Evolutionary conservation across 1,140 invertebrate species (phyloP).

Genomic region (Platyscapa corneri): DNA sequence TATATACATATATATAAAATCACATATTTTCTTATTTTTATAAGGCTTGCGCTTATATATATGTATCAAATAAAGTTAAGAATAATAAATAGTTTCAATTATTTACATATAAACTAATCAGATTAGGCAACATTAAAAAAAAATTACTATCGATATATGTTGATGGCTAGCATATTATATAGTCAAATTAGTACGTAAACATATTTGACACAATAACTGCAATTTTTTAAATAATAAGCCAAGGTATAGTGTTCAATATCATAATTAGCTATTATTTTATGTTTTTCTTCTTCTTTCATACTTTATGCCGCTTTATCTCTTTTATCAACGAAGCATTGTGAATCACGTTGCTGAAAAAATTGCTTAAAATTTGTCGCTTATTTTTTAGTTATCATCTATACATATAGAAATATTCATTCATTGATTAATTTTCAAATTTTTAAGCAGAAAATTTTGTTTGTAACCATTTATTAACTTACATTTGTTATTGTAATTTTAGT

Average conservation of each 20-base stretch:
- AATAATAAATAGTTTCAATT: too few relatives aligned
- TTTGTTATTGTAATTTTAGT: too few relatives aligned
- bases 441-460: too few relatives aligned
- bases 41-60: too few relatives aligned
- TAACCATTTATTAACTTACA: too few relatives aligned
- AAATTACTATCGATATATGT: not conserved
- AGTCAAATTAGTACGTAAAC: slow-evolving; percentile 62
- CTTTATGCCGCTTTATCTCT: not conserved
- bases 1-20: too few relatives aligned
- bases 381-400: not conserved
- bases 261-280: not conserved
- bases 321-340: not conserved
- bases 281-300: not conserved
- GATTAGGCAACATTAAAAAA: slow-evolving; percentile 29
- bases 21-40: too few relatives aligned
- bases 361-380: too few relatives aligned
- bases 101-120: slow-evolving; percentile 21
- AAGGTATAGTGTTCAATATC: not conserved
- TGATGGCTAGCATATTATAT: not conserved
- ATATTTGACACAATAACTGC: slow-evolving; percentile 58
- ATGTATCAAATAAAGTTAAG: too few relatives aligned
- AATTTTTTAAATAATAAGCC: slow-evolving; percentile 67
- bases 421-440: too few relatives aligned
- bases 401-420: too few relatives aligned
- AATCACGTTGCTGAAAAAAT: not conserved